Conservation (phyloP, 2,888 invertebrate species). For the Harpalus rubripes region DNA sequence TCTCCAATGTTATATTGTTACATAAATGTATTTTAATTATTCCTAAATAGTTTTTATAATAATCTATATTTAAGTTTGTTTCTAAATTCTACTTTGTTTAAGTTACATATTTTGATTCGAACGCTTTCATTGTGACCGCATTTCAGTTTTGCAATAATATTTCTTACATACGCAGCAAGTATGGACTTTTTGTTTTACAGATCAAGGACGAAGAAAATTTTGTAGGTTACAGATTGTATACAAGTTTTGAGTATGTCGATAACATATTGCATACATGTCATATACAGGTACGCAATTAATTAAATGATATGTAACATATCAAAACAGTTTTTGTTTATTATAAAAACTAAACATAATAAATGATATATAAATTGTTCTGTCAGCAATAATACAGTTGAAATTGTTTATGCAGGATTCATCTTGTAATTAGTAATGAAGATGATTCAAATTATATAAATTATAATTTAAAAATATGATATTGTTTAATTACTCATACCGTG, state of each 20-base stretch:
- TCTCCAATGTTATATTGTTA: no score
- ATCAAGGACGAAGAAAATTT: constrained; percentile 43
- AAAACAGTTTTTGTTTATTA: not conserved
- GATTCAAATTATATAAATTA: no score
- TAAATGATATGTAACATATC: not conserved
- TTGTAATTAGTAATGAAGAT: no score
- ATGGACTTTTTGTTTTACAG: constrained; percentile 13
- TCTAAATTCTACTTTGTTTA: no score
- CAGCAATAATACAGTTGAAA: no score
- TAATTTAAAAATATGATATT: no score
- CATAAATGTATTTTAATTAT: no score
- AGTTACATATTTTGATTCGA: no score
- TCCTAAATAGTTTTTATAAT: no score
- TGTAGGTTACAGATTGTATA: constrained; percentile 37
- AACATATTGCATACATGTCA: not conserved
- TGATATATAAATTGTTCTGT: not conserved
- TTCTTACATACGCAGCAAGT: constrained; percentile 2
- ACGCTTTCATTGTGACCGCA: constrained; percentile 9
- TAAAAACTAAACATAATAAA: not conserved
- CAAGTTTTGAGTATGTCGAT: not conserved
- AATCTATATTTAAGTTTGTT: no score
- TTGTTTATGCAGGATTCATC: no score
- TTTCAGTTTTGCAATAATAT: constrained; percentile 22
- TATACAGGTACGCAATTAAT: not conserved
- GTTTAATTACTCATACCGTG: no score